Base-by-base conservation (phyloP, 1,140 invertebrate species). In the Diuraphis noxia region DNA sequence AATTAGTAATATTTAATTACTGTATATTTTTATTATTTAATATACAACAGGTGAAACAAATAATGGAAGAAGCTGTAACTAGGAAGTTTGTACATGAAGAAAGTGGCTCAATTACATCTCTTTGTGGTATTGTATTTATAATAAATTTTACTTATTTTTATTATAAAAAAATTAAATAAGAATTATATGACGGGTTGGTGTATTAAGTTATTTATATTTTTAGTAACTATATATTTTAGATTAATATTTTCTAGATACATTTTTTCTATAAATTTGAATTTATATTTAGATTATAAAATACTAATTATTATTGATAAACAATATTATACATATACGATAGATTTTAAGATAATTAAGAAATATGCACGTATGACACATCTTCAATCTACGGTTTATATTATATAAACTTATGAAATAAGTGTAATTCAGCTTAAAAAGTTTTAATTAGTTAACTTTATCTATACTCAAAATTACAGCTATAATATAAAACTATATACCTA, bases 31-130 rank as follows among this genome's bases (percentile, higher is more conserved):
- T 17, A 77, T 92, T 84, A 63, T 49, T 92, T 88, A 41, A 41
- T 72, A 77, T 92, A 49, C 92, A 94, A 92, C 94, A 96, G 95
- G 97, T 98, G 52, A 98, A 98, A 93, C 96, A 97, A 94, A 96
- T 98, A 79, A 98, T 98, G 97, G 98, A 98, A 95, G 98, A 98
- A 94, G 97, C 97, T 63, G 98, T 98, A 4, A 98, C 97, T 2
- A 95, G 96, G 92, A 98, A 98, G 94, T 98, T 97, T 94, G 97
- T 98, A 21, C 97, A 98, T 94, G 97, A 98, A 94, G 97, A 98
- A 92, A 98, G 97, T 93, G 97, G 97, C 91, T 96, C 96, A 89
- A 97, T 98, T 49, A 98, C 97, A 38, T 96, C 97, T 21, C 95
- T 98, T 9, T 98, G 97, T 94, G 96, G 96, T 96, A 94, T 94